phyloP scores from a whole-genome alignment of 1,140 invertebrate species.

The Sinonovacula constricta region DNA sequence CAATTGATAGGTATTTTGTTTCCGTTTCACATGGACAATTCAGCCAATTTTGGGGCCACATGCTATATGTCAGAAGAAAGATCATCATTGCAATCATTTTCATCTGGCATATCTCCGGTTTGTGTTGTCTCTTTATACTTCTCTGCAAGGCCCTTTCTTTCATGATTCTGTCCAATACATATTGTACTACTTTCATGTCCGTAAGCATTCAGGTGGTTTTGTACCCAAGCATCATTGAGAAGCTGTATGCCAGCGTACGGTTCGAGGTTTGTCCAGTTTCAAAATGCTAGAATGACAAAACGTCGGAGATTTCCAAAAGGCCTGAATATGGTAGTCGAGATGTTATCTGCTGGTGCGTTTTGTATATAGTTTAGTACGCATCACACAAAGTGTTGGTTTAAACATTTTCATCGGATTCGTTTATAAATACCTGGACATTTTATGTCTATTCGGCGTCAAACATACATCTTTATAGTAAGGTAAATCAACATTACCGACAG shows the following conservation, averaged over 20 bases:
- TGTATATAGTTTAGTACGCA: slow-evolving; percentile 77
- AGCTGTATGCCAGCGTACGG: slow-evolving; percentile 72
- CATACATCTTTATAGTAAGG: slow-evolving; percentile 78
- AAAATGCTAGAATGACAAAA: slow-evolving; percentile 57
- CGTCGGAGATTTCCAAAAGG: slow-evolving; percentile 65
- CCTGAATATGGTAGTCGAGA: slow-evolving; percentile 77
- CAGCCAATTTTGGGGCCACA: no score
- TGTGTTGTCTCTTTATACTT: no score
- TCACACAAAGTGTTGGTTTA: slow-evolving; percentile 77
- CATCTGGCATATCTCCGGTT: no score
- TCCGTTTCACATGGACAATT: no score
- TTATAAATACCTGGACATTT: slow-evolving; percentile 75
- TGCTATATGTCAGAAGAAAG: no score
- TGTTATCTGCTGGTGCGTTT: slow-evolving; percentile 75
- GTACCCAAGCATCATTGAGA: slow-evolving; percentile 74
- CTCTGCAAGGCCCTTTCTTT: no score
- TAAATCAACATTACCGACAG: slow-evolving; percentile 77
- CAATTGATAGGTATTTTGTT: no score
- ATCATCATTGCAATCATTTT: no score
- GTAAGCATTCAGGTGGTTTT: slow-evolving; percentile 73
- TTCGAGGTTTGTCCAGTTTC: slow-evolving; percentile 67
- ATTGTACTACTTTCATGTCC: slow-evolving; percentile 77
- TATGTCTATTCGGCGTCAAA: slow-evolving; percentile 78
- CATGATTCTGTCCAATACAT: slow-evolving; percentile 75
- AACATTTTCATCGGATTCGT: slow-evolving; percentile 67